phyloP scores from a whole-genome alignment of 2,797 vertebrate species.

The Acanthurus leucopareius region DNA sequence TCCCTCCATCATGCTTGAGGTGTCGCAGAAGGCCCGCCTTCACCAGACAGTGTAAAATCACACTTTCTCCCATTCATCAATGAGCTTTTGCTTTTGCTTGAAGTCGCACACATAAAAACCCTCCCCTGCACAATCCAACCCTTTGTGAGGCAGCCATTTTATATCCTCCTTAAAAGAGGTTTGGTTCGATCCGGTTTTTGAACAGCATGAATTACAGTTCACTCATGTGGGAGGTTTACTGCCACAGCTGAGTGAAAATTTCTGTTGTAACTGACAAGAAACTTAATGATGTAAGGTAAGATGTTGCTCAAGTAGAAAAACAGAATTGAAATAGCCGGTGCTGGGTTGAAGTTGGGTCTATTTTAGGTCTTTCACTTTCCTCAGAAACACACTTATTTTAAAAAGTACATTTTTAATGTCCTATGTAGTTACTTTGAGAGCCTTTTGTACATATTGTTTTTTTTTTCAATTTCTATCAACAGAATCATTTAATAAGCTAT shows the following conservation, averaged over 20 bases:
- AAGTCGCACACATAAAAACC: conserved; percentile 10
- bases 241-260: background rate
- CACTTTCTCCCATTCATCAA: conserved; percentile 25
- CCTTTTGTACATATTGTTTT: background rate
- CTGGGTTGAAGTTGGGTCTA: background rate
- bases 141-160: conserved; percentile 10
- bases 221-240: conserved; percentile 23
- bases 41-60: conserved; percentile 27
- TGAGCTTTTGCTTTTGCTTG: conserved; percentile 1
- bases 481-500: background rate
- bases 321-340: background rate
- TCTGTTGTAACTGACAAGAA: conserved; percentile 19
- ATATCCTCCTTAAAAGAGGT: conserved; percentile 5
- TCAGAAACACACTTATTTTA: background rate
- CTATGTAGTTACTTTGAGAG: background rate
- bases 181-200: conserved; percentile 12
- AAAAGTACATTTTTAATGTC: background rate
- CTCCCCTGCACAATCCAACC: background rate
- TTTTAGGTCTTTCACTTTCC: background rate
- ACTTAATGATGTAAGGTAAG: background rate
- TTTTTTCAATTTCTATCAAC: background rate
- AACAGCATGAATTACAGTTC: conserved; percentile 15
- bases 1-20: conserved; percentile 63
- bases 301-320: background rate
- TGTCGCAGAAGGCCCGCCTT: conserved; percentile 42